Conservation (phyloP, 2,113 vertebrate genomes). For the Phodopus roborovskii region DNA sequence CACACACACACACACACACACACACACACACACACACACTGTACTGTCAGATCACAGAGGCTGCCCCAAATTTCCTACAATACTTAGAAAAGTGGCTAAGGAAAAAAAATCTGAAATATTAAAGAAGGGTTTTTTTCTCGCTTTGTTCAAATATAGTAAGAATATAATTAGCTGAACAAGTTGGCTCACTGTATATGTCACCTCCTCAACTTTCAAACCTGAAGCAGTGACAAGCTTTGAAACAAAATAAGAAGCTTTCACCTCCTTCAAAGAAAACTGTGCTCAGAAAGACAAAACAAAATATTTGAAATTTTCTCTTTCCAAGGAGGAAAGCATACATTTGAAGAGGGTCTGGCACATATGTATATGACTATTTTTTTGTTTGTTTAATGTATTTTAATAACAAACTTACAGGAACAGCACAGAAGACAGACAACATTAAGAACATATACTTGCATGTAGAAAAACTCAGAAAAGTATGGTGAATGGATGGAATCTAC, state of each 20-base stretch:
- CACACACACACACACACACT: too few relatives aligned
- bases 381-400: conserved; percentile 84
- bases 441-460: conserved; percentile 92
- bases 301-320: conserved; percentile 34
- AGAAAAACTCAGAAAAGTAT: conserved; percentile 92
- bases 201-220: conserved; percentile 55
- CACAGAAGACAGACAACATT: conserved; percentile 93
- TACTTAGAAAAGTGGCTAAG: conserved; percentile 42
- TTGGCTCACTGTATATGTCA: conserved; percentile 58
- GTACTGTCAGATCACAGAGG: background rate
- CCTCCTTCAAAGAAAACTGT: conserved; percentile 37
- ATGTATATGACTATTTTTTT: background rate
- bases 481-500: conserved; percentile 90
- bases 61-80: background rate
- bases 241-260: conserved; percentile 47
- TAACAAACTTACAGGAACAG: conserved; percentile 94
- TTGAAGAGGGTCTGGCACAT: background rate
- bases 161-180: conserved; percentile 68
- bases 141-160: conserved; percentile 67
- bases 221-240: conserved; percentile 21
- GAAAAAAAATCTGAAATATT: conserved; percentile 38
- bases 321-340: background rate
- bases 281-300: conserved; percentile 58
- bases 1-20: background rate
- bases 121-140: conserved; percentile 54